phyloP scores from a whole-genome alignment of 2,113 vertebrate genomes.

The Phasianus colchicus region DNA sequence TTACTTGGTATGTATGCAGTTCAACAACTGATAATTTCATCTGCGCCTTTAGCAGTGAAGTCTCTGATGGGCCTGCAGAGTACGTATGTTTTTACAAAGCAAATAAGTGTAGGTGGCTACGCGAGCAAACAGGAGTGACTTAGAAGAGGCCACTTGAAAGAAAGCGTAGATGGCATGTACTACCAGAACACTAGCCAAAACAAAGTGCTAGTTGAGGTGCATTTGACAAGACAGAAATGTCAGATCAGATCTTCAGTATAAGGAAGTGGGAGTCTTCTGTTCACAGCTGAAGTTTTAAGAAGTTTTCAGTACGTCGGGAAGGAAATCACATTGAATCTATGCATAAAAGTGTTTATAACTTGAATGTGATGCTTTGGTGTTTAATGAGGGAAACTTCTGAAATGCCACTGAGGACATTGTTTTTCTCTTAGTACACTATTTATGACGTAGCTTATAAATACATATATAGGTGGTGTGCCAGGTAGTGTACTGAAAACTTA shows the following conservation, averaged over 20 bases:
- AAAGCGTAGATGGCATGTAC: not conserved
- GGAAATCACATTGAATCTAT: not conserved
- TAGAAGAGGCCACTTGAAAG: not conserved
- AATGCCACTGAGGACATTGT: slow-evolving; percentile 19
- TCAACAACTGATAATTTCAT: not conserved
- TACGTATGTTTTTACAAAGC: not conserved
- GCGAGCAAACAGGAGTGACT: not conserved
- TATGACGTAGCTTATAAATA: slow-evolving; percentile 29
- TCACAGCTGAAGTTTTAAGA: not conserved
- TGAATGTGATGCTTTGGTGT: not conserved
- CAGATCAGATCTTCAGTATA: not conserved
- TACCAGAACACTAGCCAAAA: not conserved
- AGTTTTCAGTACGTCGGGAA: slow-evolving; percentile 17
- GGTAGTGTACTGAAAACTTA: not conserved
- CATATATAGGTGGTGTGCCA: slow-evolving; percentile 30
- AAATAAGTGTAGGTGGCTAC: not conserved
- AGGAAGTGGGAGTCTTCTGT: not conserved
- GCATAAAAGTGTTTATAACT: not conserved
- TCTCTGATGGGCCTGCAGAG: not conserved
- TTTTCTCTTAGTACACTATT: slow-evolving; percentile 41
- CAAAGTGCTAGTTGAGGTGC: not conserved
- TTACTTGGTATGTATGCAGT: not conserved
- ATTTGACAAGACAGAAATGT: not conserved
- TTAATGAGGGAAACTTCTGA: not conserved
- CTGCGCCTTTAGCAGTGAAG: not conserved